Evolutionary conservation across 2,113 vertebrate species (phyloP).

Genomic region (Nanorana parkeri): DNA sequence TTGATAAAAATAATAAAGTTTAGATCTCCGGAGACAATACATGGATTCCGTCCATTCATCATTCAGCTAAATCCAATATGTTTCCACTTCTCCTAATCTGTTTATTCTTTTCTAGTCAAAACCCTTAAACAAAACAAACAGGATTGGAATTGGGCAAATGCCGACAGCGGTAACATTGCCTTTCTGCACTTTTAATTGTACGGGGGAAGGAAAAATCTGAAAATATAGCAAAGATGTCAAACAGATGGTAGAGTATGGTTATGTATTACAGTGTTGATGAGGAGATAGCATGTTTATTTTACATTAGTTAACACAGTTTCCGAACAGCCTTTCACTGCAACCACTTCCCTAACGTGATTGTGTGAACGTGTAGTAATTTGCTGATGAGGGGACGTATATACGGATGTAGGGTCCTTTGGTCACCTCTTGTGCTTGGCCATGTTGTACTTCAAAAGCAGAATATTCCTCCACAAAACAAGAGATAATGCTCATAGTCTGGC

Average conservation of each 20-base stretch:
- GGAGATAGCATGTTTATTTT: too few species aligned
- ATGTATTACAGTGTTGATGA: not conserved
- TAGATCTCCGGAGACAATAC: not conserved
- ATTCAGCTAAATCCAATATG: not conserved
- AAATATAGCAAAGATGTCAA: not conserved
- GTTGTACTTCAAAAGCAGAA: too few species aligned
- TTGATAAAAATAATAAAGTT: not conserved
- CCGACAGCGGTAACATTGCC: constrained; percentile 9
- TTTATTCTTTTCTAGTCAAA: not conserved
- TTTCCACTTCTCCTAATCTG: constrained; percentile 14
- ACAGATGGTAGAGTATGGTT: not conserved
- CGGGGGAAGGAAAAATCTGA: not conserved
- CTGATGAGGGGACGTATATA: too few species aligned
- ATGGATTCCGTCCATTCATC: not conserved
- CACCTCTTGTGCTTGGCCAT: too few species aligned
- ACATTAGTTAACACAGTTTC: too few species aligned
- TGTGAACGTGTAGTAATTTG: too few species aligned
- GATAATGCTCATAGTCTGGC: too few species aligned
- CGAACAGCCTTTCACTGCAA: too few species aligned
- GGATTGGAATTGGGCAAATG: not conserved
- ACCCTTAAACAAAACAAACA: constrained; percentile 11
- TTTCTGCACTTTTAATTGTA: not conserved
- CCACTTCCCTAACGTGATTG: too few species aligned
- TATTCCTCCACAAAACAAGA: too few species aligned
- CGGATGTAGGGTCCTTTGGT: too few species aligned